Conservation (phyloP, 1,140 invertebrate species). For the Bombus balteatus region DNA sequence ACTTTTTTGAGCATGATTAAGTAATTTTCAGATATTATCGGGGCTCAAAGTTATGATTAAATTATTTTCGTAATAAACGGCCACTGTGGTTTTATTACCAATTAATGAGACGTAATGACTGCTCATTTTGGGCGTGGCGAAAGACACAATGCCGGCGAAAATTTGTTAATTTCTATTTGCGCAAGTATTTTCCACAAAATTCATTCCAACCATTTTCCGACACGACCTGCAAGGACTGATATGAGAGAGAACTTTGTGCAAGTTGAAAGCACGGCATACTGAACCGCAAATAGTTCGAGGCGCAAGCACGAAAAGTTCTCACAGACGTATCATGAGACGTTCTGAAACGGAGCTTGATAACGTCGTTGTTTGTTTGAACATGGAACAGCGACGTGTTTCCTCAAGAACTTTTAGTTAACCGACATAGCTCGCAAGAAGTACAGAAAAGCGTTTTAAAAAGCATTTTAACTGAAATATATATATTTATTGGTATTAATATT, state of each 20-base stretch:
- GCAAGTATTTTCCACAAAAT: constrained; percentile 40
- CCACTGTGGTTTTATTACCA: constrained; percentile 9
- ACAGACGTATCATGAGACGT: constrained; percentile 66
- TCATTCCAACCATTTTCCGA: constrained; percentile 31
- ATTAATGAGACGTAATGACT: constrained; percentile 10
- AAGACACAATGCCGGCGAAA: neutral
- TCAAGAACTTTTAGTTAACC: constrained; percentile 55
- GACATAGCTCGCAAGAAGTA: neutral
- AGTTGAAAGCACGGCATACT: constrained; percentile 55
- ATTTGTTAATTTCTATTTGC: constrained; percentile 45
- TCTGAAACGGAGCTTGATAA: constrained; percentile 60
- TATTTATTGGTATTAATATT: too few species aligned
- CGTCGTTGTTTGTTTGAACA: constrained; percentile 57
- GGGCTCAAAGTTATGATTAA: neutral
- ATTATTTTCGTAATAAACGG: constrained; percentile 1
- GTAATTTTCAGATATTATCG: neutral
- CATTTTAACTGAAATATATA: neutral
- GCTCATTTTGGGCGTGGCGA: neutral
- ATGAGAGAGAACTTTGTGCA: constrained; percentile 57
- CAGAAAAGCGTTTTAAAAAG: constrained; percentile 12
- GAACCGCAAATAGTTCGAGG: constrained; percentile 60
- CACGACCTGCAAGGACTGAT: constrained; percentile 56
- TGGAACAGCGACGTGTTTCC: constrained; percentile 41
- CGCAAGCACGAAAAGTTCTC: constrained; percentile 58
- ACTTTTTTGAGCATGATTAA: neutral